Evolutionary conservation across 2,888 invertebrate genomes (phyloP), one percentile per base, ranked within the genome.

Genomic region (Falcaria lacertinaria): DNA sequence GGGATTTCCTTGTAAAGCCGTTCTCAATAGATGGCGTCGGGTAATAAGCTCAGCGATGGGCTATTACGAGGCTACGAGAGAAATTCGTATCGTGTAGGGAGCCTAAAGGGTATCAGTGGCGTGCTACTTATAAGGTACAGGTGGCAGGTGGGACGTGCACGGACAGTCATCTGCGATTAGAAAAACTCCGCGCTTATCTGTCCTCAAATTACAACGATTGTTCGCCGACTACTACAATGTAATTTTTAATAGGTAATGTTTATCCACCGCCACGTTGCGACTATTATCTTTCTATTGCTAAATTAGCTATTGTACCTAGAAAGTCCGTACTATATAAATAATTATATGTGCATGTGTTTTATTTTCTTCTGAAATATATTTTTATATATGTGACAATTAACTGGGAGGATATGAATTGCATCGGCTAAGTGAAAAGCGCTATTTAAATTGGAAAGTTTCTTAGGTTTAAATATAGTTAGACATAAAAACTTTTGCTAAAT

Each of bases 41-140:
- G 80, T 87, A 88, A 88, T 88, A 88, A 87, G 87, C 88, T 84
- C 80, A 70, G 68, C 76, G 81, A 83, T 80, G 80, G 86, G 76
- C 87, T 87, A 88, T 88, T 88, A 88, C 75, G 68, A 60, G 60
- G 64, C 67, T 76, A 63, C 69, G 72, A 60, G 78, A 78, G 78
- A 85, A 80, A 83, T 82, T 83, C 84, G 77, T 79, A 80, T 76
- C 74, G 71, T 52, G 60, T 57, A 60, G 68, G 25, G 54, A 69
- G 69, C 71, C 74, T 76, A 71, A 62, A 52, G 58, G 61, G 71
- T 77, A 80, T 80, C 74, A 66, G 69, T 63, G 42, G 68, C 65
- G 69, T 69, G 64, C 72, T 68, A 80, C 79, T 82, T 82, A 81
- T 80, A 80, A 80, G 67, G 70, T 64, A 65, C 64, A 57, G 47